Evolutionary conservation across 2,113 vertebrate genomes (phyloP), one percentile per base, ranked within the genome.

Genomic region (Piaya cayana): DNA sequence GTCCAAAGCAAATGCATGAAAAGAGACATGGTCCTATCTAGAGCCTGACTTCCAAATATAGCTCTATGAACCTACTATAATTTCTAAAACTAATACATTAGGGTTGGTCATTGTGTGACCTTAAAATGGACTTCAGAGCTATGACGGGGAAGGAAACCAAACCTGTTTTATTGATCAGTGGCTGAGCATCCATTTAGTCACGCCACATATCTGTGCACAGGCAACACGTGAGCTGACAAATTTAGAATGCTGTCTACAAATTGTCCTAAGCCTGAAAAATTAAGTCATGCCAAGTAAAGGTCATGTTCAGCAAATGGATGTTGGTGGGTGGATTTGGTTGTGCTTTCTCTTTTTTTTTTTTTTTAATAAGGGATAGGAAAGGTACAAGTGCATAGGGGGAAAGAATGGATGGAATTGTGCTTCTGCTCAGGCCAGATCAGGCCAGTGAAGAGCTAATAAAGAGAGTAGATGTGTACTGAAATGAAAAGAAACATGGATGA

Each of bases 211-310:
- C 62, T 92, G 32, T 67, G 34, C 23, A 68, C 13, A 58, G 37
- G 29, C 58, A 94, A 67, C 74, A 37, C 84, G 63, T 80, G 47
- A 89, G 26, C 36, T 88, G 83, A 71, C 10, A 71, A 63, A 80
- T 92, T 90, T 64, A 56, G 49, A 94, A 69, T 78, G 80, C 82
- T 90, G 47, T 90, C 85, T 90, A 65, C 56, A 50, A 83, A 84
- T 56, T 68, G 52, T 85, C 79, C 58, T 72, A 80, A 92, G 32
- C 71, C 49, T 82, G 50, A 84, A 86, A 89, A 93, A 79, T 45
- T 13, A 72, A 90, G 58, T 88, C 9, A 83, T 68, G 49, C 52
- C 60, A 91, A 84, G 29, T 64, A 77, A 88, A 86, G 70, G 39
- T 81, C n/a, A 63, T 32, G n/a, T 86, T 74, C 74, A 79, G 32